These are phyloP conservation scores for Cephalopachus bancanus DNA, from an alignment of 2,797 vertebrate genomes.

Conservation along the genomic window DNA sequence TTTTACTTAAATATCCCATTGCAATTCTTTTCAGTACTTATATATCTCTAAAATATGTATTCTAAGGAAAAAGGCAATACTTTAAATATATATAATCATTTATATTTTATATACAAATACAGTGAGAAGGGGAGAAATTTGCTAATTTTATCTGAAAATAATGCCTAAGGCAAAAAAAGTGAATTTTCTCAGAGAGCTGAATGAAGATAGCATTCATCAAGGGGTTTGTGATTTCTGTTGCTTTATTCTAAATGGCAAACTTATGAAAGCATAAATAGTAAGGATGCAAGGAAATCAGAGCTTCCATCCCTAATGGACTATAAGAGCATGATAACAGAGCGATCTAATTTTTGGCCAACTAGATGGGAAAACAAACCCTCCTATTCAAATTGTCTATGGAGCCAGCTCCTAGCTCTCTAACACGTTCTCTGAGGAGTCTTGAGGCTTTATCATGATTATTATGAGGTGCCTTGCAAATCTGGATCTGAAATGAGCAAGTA, in stretches of 20 bases:
- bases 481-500: background rate
- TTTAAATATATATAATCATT: background rate
- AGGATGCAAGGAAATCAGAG: background rate
- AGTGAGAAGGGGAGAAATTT: background rate
- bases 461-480: background rate
- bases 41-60: background rate
- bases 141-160: background rate
- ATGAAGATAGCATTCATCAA: background rate
- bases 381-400: background rate
- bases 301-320: background rate
- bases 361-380: background rate
- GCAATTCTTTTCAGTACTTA: background rate
- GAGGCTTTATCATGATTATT: conserved; percentile 6
- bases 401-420: background rate
- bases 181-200: background rate
- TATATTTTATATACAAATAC: background rate
- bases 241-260: background rate
- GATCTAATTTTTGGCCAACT: background rate
- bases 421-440: background rate
- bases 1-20: background rate
- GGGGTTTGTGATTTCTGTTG: background rate
- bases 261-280: background rate
- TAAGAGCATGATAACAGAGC: background rate
- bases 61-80: background rate
- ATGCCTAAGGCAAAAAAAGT: background rate